These are phyloP conservation scores for Aphrocallistes beatrix DNA, from an alignment of 37 sponge, comb jelly and placozoan genomes.

Conservation along the genomic window DNA sequence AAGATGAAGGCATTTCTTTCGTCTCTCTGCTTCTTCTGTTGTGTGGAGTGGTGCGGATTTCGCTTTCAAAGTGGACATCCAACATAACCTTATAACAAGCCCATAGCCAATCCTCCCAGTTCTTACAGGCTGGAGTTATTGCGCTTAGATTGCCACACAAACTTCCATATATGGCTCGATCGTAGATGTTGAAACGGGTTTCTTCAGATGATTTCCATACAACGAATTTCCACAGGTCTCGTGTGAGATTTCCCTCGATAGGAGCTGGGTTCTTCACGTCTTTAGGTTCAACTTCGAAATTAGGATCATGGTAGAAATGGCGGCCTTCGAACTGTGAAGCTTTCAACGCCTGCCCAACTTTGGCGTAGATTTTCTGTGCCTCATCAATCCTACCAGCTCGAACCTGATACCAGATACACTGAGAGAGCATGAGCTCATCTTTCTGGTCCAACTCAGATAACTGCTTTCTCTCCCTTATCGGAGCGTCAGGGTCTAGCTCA, in stretches of 20 bases:
- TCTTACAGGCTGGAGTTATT: slow-evolving; percentile 66
- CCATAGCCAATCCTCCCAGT: slow-evolving; percentile 88
- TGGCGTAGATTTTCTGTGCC: slow-evolving; percentile 73
- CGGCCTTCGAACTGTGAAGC: slow-evolving; percentile 77
- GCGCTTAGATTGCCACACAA: slow-evolving; percentile 65
- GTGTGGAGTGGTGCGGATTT: background rate
- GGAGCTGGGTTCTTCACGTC: slow-evolving; percentile 25
- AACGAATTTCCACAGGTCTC: slow-evolving; percentile 81
- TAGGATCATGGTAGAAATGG: slow-evolving; percentile 83
- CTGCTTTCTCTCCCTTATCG: slow-evolving; percentile 38
- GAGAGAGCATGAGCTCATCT: slow-evolving; percentile 57
- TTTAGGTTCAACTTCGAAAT: slow-evolving; percentile 25
- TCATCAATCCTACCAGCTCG: slow-evolving; percentile 68
- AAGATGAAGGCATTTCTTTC: background rate
- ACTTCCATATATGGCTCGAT: slow-evolving; percentile 79
- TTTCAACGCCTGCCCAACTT: slow-evolving; percentile 72
- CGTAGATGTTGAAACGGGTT: slow-evolving; percentile 43
- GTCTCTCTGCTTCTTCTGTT: background rate
- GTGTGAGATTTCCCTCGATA: slow-evolving; percentile 61
- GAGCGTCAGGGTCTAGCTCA: slow-evolving; percentile 77
- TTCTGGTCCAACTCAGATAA: slow-evolving; percentile 62
- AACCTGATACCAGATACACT: slow-evolving; percentile 63
- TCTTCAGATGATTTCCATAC: slow-evolving; percentile 65
- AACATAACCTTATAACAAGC: slow-evolving; percentile 76
- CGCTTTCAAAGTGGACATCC: slow-evolving; percentile 63